Percentiles rank a stretch among this genome's conserved stretches.
Conservation (phyloP, 2,888 invertebrate genomes). For the Sinodicranocentrus sp. region DNA sequence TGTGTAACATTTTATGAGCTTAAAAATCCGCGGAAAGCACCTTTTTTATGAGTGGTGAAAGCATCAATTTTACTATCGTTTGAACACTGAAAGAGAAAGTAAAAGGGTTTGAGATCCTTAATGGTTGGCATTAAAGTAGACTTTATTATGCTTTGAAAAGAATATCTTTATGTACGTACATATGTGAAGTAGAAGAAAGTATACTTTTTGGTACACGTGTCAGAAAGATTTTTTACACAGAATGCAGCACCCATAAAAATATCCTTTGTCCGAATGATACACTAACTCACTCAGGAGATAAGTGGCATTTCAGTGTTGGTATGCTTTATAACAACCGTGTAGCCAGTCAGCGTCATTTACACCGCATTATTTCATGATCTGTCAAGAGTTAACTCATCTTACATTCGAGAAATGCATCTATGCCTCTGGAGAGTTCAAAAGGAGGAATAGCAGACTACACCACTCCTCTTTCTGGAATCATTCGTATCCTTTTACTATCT, state of each 20-base stretch:
- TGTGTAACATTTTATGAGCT: conserved; percentile 50
- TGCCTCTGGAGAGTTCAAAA: conserved; percentile 3
- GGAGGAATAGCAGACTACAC: too few species aligned
- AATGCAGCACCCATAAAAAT: too few species aligned
- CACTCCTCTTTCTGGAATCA: too few species aligned
- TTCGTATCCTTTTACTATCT: too few species aligned
- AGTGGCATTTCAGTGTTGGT: too few species aligned
- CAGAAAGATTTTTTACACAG: too few species aligned
- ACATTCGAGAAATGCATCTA: conserved; percentile 18
- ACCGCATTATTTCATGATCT: conserved; percentile 60
- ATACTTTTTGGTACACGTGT: too few species aligned
- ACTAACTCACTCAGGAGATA: too few species aligned
- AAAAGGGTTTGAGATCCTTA: not conserved
- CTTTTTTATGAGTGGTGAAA: conserved; percentile 51
- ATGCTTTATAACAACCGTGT: conserved; percentile 9
- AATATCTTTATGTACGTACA: not conserved
- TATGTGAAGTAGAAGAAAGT: too few species aligned
- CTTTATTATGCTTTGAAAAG: not conserved
- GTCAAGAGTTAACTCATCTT: conserved; percentile 31
- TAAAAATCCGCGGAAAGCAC: conserved; percentile 44
- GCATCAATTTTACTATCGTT: conserved; percentile 18
- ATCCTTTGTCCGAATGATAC: too few species aligned
- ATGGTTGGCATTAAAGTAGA: conserved; percentile 31
- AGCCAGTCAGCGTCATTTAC: conserved; percentile 38
- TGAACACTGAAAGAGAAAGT: conserved; percentile 1